Percentiles rank a stretch among this genome's conserved stretches.
phyloP scores from a whole-genome alignment of 2,113 vertebrate species.

The Otus sunia region DNA sequence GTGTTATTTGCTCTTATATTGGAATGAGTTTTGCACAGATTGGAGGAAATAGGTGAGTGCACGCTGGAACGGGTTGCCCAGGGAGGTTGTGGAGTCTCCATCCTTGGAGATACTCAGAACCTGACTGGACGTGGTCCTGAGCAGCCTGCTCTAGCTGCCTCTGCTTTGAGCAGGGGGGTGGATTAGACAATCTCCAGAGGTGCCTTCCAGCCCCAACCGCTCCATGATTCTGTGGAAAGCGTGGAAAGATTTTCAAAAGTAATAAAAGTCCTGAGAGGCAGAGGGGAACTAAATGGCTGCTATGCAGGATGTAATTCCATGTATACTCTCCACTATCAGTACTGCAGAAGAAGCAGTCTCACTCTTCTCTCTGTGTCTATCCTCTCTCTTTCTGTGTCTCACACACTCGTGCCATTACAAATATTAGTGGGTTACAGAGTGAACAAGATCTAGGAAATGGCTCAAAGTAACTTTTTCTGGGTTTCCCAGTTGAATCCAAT shows the following conservation, averaged over 20 bases:
- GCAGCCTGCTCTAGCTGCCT: background rate
- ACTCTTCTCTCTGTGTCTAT: background rate
- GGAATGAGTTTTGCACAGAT: background rate
- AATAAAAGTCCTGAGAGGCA: background rate
- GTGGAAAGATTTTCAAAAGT: background rate
- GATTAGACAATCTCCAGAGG: background rate
- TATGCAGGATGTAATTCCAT: background rate
- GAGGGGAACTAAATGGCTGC: background rate
- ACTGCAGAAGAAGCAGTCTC: background rate
- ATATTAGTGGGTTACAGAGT: background rate
- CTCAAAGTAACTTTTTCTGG: background rate
- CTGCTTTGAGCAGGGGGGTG: background rate
- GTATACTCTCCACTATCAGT: background rate
- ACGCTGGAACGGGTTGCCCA: background rate
- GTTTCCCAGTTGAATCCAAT: background rate
- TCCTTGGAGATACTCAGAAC: background rate
- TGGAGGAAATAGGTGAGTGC: background rate
- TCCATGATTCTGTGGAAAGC: background rate
- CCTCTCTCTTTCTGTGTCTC: background rate
- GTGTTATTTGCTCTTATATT: background rate
- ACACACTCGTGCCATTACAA: background rate
- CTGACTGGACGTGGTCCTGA: background rate
- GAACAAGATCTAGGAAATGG: background rate
- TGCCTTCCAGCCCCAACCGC: background rate
- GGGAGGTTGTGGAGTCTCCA: background rate